Percentiles rank a stretch among this genome's conserved stretches.
phyloP scores from a whole-genome alignment of 2,113 vertebrate species.

The Catharus minimus region DNA sequence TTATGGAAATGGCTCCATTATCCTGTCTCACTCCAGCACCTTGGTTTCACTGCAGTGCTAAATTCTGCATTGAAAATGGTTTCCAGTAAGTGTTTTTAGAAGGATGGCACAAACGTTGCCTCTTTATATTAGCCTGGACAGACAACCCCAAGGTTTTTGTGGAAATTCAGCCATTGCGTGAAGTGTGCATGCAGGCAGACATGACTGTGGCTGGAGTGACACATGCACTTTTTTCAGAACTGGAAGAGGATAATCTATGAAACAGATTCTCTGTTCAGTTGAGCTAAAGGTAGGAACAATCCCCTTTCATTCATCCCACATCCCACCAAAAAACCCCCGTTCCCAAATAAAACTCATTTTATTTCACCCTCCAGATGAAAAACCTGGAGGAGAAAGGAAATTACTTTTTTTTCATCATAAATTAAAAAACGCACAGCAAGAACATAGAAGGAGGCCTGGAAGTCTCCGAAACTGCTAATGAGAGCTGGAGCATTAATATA shows the following conservation, averaged over 20 bases:
- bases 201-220: neutral
- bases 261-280: neutral
- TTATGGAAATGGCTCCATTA: neutral
- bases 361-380: neutral
- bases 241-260: neutral
- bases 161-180: neutral
- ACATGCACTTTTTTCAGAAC: neutral
- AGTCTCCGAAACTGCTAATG: neutral
- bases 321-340: accelerated
- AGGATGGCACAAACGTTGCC: neutral
- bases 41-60: neutral
- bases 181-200: neutral
- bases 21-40: neutral
- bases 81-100: neutral
- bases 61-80: neutral
- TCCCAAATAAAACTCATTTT: neutral
- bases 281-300: neutral
- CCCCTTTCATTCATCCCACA: neutral
- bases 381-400: neutral
- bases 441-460: neutral
- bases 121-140: neutral
- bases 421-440: neutral
- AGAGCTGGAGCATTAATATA: neutral
- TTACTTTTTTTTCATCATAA: neutral
- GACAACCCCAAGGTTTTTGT: neutral